A percentile compares a stretch with the other conserved stretches of the same genome.
phyloP scores from a whole-genome alignment of 2,113 vertebrate species.

The Mus spicilegus region DNA sequence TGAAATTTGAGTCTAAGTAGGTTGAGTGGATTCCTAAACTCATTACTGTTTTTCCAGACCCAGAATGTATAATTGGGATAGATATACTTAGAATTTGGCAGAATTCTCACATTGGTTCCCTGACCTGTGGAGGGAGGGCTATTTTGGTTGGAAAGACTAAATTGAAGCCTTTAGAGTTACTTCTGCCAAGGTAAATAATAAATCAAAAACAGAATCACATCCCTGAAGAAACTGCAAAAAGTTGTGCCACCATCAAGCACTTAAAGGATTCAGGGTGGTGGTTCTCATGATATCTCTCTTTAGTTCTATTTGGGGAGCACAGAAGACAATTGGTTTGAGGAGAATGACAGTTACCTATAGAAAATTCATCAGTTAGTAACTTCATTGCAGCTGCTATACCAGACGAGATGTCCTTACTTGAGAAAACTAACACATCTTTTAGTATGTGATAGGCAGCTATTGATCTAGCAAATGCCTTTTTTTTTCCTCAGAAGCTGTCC shows the following conservation, averaged over 20 bases:
- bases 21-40: neutral
- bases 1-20: neutral
- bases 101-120: neutral
- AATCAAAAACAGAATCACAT: neutral
- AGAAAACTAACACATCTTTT: neutral
- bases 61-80: neutral
- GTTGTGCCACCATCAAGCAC: neutral
- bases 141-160: neutral
- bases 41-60: neutral
- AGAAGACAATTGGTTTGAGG: neutral
- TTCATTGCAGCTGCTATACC: neutral
- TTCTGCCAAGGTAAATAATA: neutral
- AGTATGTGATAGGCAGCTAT: neutral
- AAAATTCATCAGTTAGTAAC: neutral
- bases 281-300: neutral
- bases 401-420: neutral
- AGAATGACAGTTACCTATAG: neutral
- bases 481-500: neutral
- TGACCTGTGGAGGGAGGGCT: neutral
- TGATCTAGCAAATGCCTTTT: neutral
- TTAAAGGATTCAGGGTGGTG: neutral
- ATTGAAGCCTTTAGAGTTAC: neutral
- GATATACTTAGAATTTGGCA: neutral
- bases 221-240: neutral
- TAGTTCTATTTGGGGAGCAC: neutral